Base-by-base conservation (phyloP, 1,140 invertebrate genomes). In the Forficula auricularia region DNA sequence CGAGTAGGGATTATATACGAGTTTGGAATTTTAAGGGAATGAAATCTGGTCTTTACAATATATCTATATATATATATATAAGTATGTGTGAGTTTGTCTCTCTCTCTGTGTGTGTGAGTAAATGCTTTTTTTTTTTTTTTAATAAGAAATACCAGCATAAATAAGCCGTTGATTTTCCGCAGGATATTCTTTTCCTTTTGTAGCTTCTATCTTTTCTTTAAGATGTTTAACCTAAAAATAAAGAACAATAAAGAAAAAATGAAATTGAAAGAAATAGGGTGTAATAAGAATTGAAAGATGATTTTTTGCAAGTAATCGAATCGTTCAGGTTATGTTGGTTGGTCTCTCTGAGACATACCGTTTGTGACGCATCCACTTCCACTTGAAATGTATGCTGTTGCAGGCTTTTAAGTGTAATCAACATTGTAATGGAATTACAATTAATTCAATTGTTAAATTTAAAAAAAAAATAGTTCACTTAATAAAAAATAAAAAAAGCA, bases 351-450 rank as follows among this genome's bases (percentile, higher is more conserved):
- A n/a, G 31, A 65, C 67, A 71, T 69, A 94, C 89, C 60, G 78
- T 81, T 68, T 82, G 75, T 45, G 77, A 67, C 16, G 77, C 68
- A 52, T 89, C 84, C 55, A 94, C 83, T 61, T 94, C 87, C 54
- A 95, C 73, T 63, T 80, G 79, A 67, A 95, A 92, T 19, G 84
- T 87, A 67, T 90, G 82, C 64, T 91, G 87, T 61, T 91, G 86
- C 53, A 95, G 70, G 61, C 88, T 94, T 72, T 92, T 91, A 54
- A 95, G 64, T 46, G 88, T 94, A 50, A 95, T 76, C 63, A 82
- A 76, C 84, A 91, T 89, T 64, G 56, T 57, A 46, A 43, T 31
- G 39, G 8, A 31, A 4, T 27, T 27, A 6, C 4, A 27, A 27
- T 27, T 27, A 27, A 27, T 27, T 27, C 4, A 27, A 27, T 27